Percentiles rank a stretch among this genome's conserved stretches.
phyloP scores from a whole-genome alignment of 1,140 invertebrate genomes.

The Ectropis grisescens region DNA sequence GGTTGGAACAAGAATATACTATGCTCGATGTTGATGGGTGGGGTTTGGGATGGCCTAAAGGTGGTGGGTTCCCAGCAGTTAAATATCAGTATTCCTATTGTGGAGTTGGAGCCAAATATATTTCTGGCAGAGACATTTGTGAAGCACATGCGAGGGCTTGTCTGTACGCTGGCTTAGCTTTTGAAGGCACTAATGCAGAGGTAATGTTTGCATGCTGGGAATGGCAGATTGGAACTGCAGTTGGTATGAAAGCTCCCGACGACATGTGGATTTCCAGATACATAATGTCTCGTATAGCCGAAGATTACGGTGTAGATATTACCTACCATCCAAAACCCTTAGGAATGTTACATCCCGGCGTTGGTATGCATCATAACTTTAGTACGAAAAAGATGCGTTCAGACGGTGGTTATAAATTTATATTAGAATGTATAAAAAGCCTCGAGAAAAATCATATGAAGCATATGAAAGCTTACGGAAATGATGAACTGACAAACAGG shows the following conservation, averaged over 20 bases:
- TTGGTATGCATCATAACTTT: constrained; percentile 93
- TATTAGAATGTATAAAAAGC: constrained; percentile 86
- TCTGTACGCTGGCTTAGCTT: constrained; percentile 91
- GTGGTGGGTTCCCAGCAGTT: constrained; percentile 81
- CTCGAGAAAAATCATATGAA: constrained; percentile 85
- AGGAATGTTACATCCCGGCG: constrained; percentile 94
- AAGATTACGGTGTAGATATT: constrained; percentile 92
- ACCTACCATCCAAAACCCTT: constrained; percentile 92
- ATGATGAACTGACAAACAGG: constrained; percentile 86
- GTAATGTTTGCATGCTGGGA: constrained; percentile 93
- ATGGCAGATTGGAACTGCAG: constrained; percentile 82
- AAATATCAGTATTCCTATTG: constrained; percentile 74
- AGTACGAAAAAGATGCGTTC: constrained; percentile 90
- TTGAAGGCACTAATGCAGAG: constrained; percentile 94
- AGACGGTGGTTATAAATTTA: constrained; percentile 80
- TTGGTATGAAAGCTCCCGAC: constrained; percentile 89
- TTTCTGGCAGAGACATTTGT: constrained; percentile 90
- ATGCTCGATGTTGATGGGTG: constrained; percentile 83
- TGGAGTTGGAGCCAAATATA: constrained; percentile 95
- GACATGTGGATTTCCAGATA: constrained; percentile 93
- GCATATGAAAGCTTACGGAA: constrained; percentile 93
- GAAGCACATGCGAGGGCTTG: constrained; percentile 77
- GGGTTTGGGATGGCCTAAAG: constrained; percentile 91
- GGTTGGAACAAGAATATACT: constrained; percentile 89
- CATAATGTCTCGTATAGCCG: constrained; percentile 87